Evolutionary conservation across 2,113 vertebrate species (phyloP), one percentile per base, ranked within the genome.

Genomic region (Grammomys dolichurus): DNA sequence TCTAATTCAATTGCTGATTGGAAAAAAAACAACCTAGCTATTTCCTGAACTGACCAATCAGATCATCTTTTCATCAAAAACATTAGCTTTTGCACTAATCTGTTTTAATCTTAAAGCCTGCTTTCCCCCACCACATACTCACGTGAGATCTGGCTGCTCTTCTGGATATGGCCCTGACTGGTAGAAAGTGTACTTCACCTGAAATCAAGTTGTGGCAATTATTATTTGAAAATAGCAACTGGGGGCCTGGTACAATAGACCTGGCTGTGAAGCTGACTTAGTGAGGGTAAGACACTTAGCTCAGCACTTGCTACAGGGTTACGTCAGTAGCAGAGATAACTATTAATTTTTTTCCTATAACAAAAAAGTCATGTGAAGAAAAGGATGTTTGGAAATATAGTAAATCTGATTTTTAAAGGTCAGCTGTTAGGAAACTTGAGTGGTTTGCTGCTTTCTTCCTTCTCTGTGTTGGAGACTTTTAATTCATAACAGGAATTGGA

Each of bases 1-100:
- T 77, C 28, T 96, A 95, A 96, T 63, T 90, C 85, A 73, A 51
- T 63, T 72, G 73, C 24, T 95, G 93, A 90, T 19, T 65, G 63
- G 3, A 94, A 90, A 91, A 95, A 85, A 75, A 81, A 26, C 7
- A 65, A 94, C 72, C 36, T 46, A 78, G 43, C 48, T 82, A 12
- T 92, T 92, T 96, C n/a, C 69, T 69, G 33, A 93, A 22, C 65
- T 92, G 69, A 19, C 80, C 60, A 88, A 40, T 70, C 70, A 73
- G 36, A 77, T 94, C 20, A 89, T 69, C 65, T 84, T 93, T 89
- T 72, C 92, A 69, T 26, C 63, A 90, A 84, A 70, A 6, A 76
- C 56, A 69, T 26, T 87, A 67, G 58, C 24, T 72, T 76, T 43
- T 36, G 0, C 48, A 75, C 87, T 96, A 89, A 87, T 95, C 82